phyloP scores from a whole-genome alignment of 2,797 vertebrate genomes.

The Epinephelus coioides region DNA sequence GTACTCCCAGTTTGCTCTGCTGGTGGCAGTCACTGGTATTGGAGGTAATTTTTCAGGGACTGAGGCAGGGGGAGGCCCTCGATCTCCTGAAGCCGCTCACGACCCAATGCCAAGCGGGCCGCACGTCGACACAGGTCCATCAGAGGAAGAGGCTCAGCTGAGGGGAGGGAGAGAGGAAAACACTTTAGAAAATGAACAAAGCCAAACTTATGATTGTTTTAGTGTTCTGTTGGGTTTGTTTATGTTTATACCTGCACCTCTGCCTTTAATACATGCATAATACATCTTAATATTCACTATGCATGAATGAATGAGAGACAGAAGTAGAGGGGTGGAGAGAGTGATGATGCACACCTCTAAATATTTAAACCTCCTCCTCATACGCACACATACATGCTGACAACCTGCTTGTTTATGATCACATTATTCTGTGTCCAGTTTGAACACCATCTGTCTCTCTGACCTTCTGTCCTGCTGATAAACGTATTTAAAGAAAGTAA shows the following conservation, averaged over 20 bases:
- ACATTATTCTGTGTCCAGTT: slow-evolving; percentile 14
- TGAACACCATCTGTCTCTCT: slow-evolving; percentile 15
- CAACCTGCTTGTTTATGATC: slow-evolving; percentile 16
- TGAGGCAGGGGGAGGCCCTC: slow-evolving; percentile 95
- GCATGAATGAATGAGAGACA: slow-evolving; percentile 35
- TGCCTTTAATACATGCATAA: slow-evolving; percentile 26
- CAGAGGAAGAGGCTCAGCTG: slow-evolving; percentile 97
- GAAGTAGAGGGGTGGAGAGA: slow-evolving; percentile 8
- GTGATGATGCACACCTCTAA: slow-evolving; percentile 45
- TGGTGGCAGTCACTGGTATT: slow-evolving; percentile 91
- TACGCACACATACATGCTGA: background rate
- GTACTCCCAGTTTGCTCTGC: slow-evolving; percentile 49
- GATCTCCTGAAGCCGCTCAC: slow-evolving; percentile 94
- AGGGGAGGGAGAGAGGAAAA: slow-evolving; percentile 40
- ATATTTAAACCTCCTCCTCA: slow-evolving; percentile 51
- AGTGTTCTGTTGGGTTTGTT: slow-evolving; percentile 9
- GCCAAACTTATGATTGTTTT: slow-evolving; percentile 1
- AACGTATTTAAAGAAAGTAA: background rate
- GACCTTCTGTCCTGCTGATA: background rate
- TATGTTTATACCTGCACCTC: background rate
- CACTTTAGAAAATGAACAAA: background rate
- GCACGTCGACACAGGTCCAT: slow-evolving; percentile 98
- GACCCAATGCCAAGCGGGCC: slow-evolving; percentile 93
- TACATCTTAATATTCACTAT: slow-evolving; percentile 21
- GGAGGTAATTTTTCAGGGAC: slow-evolving; percentile 98